Conservation (phyloP, 2,113 vertebrate species). For the Petroica traversi region DNA sequence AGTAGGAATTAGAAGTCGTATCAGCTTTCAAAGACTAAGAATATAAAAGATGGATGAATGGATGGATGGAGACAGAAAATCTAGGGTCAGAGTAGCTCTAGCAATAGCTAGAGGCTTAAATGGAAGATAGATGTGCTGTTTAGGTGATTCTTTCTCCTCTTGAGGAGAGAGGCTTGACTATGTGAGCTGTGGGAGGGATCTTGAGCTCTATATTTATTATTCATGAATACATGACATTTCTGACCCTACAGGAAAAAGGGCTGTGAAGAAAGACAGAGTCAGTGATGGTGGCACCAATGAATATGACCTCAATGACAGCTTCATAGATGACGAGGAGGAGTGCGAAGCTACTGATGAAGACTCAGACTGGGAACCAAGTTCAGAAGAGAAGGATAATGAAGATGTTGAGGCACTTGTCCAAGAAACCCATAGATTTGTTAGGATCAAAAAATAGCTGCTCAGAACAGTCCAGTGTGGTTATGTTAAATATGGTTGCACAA, state of each 20-base stretch:
- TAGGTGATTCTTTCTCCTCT: background rate
- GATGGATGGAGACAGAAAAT: background rate
- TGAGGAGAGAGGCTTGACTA: background rate
- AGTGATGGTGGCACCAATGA: conserved; percentile 37
- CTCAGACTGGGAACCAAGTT: conserved; percentile 78
- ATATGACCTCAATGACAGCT: conserved; percentile 62
- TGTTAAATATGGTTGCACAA: background rate
- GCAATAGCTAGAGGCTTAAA: background rate
- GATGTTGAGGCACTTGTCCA: conserved; percentile 67
- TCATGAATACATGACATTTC: background rate
- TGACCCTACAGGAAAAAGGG: conserved; percentile 45
- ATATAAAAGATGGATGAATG: background rate
- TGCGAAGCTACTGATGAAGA: conserved; percentile 76
- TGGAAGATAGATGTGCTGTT: background rate
- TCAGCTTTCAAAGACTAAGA: background rate
- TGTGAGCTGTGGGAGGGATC: background rate
- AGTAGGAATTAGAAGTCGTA: background rate
- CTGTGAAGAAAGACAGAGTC: background rate
- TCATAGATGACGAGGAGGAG: conserved; percentile 65
- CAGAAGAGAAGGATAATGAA: conserved; percentile 69
- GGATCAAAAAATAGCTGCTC: conserved; percentile 62
- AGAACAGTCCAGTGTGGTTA: background rate
- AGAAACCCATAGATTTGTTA: conserved; percentile 69
- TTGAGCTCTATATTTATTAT: background rate
- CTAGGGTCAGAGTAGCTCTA: background rate